These are phyloP conservation scores for Cheilosia vulpina DNA, from an alignment of 2,888 invertebrate genomes.

Conservation along the genomic window DNA sequence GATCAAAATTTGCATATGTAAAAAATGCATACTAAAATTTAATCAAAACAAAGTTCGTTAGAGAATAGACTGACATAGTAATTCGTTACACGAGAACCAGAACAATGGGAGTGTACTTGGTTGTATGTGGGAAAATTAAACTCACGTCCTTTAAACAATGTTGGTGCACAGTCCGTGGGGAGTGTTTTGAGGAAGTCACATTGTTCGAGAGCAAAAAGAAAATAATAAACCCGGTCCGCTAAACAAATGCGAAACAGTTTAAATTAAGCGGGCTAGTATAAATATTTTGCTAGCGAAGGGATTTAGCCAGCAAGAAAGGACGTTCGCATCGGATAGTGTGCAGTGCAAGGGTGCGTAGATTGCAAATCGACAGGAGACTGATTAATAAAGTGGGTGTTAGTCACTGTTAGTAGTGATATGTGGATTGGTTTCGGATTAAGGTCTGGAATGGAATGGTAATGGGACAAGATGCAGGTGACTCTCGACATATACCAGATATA, in stretches of 20 bases:
- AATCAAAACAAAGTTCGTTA: slow-evolving; percentile 77
- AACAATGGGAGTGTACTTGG: slow-evolving; percentile 13
- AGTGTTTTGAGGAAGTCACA: slow-evolving; percentile 43
- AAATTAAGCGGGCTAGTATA: slow-evolving; percentile 55
- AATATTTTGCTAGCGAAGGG: slow-evolving; percentile 36
- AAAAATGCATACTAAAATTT: slow-evolving; percentile 76
- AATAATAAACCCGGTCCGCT: slow-evolving; percentile 23
- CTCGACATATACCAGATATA: too few relatives aligned
- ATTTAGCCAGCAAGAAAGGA: slow-evolving; percentile 21
- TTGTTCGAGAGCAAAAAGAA: slow-evolving; percentile 14
- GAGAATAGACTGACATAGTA: slow-evolving; percentile 75
- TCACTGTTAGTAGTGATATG: too few relatives aligned
- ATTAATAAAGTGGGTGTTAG: too few relatives aligned
- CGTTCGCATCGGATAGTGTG: slow-evolving; percentile 1
- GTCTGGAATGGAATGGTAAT: too few relatives aligned
- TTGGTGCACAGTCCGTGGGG: slow-evolving; percentile 58
- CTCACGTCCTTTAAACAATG: slow-evolving; percentile 41
- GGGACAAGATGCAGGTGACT: too few relatives aligned
- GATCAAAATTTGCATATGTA: slow-evolving; percentile 73
- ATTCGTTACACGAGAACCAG: slow-evolving; percentile 62
- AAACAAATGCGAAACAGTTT: slow-evolving; percentile 66
- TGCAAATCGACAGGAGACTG: too few relatives aligned
- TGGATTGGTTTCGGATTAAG: too few relatives aligned
- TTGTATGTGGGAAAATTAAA: slow-evolving; percentile 17
- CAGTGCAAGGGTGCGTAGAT: too few relatives aligned